These are phyloP conservation scores for Thera obeliscata DNA, from an alignment of 2,888 invertebrate species.

Conservation along the genomic window DNA sequence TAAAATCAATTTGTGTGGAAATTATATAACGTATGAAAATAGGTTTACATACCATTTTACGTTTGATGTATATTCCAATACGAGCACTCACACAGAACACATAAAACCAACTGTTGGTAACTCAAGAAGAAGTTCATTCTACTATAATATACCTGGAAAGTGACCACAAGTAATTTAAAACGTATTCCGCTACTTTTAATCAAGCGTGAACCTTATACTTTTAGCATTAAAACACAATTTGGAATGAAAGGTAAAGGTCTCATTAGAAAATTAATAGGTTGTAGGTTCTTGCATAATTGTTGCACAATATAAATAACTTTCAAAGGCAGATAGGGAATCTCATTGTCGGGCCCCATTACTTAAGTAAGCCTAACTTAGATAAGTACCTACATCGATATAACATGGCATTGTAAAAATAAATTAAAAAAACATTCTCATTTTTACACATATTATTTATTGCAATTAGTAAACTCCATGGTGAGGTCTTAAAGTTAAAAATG, in stretches of 20 bases:
- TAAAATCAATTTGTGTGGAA: too few relatives aligned
- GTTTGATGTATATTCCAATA: not conserved
- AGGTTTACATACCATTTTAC: conserved; percentile 30
- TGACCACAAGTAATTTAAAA: conserved; percentile 33
- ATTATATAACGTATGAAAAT: too few relatives aligned
- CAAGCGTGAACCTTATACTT: conserved; percentile 7
- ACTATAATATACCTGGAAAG: conserved; percentile 25
- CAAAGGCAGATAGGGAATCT: too few relatives aligned
- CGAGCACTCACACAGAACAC: conserved; percentile 10
- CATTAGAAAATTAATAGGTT: conserved; percentile 11
- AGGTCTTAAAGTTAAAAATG: too few relatives aligned
- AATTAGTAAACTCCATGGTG: too few relatives aligned
- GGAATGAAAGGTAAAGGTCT: conserved; percentile 4
- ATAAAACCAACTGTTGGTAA: conserved; percentile 24
- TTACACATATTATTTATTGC: too few relatives aligned
- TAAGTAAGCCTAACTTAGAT: too few relatives aligned
- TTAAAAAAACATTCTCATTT: too few relatives aligned
- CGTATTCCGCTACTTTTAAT: conserved; percentile 2
- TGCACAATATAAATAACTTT: not conserved
- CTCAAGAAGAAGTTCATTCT: conserved; percentile 2
- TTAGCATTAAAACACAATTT: conserved; percentile 10
- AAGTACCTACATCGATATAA: too few relatives aligned
- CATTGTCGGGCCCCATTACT: too few relatives aligned
- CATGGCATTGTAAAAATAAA: too few relatives aligned
- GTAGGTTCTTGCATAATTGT: conserved; percentile 4